These are phyloP conservation scores for Ceratitis capitata DNA, from an alignment of 1,140 invertebrate genomes.

Conservation along the genomic window DNA sequence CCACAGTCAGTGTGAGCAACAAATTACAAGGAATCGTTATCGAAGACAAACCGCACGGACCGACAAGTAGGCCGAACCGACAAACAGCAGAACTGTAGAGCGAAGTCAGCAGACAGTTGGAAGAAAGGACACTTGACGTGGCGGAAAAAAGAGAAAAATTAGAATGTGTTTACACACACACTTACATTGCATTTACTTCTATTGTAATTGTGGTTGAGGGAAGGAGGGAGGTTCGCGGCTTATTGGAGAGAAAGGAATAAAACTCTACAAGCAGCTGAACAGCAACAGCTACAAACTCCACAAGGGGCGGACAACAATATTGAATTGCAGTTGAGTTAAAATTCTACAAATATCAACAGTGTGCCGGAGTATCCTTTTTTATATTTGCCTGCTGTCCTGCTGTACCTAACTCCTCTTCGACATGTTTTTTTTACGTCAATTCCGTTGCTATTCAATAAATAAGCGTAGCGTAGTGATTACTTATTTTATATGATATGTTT, in stretches of 20 bases:
- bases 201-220: too few species aligned
- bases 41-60: slow-evolving; percentile 21
- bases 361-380: too few species aligned
- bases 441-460: too few species aligned
- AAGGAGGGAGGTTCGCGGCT: too few species aligned
- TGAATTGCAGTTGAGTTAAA: not conserved
- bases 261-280: not conserved
- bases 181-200: not conserved
- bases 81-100: not conserved
- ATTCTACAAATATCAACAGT: not conserved
- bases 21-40: slow-evolving; percentile 37
- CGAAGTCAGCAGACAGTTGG: too few species aligned
- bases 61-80: not conserved
- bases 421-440: not conserved
- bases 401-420: not conserved
- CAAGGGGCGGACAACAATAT: not conserved
- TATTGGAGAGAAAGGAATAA: too few species aligned
- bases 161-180: not conserved
- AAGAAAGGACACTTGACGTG: not conserved
- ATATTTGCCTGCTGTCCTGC: not conserved
- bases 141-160: slow-evolving; percentile 15
- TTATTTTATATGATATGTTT: too few species aligned
- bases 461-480: too few species aligned
- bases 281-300: too few species aligned
- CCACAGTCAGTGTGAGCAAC: not conserved